Percentiles rank a stretch among this genome's conserved stretches.
Conservation (phyloP, 2,113 vertebrate species). For the Rana temporaria region DNA sequence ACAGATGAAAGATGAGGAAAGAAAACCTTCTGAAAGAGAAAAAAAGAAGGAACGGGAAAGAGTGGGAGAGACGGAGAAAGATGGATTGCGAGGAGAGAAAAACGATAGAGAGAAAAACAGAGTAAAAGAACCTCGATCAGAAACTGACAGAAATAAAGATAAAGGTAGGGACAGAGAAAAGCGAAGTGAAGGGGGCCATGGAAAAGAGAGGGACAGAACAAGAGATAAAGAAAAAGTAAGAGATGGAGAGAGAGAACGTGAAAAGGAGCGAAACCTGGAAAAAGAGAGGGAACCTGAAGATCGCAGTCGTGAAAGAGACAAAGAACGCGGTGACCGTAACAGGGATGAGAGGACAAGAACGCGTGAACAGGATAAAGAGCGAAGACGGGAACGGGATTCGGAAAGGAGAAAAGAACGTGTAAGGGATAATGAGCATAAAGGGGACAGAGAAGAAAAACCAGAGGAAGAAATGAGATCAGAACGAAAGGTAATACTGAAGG, state of each 20-base stretch:
- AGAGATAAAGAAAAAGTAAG: conserved; percentile 64
- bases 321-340: conserved; percentile 63
- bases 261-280: conserved; percentile 66
- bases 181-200: conserved; percentile 65
- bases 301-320: conserved; percentile 67
- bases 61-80: conserved; percentile 60
- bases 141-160: conserved; percentile 62
- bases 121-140: conserved; percentile 50
- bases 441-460: conserved; percentile 61
- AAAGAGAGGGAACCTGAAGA: conserved; percentile 62
- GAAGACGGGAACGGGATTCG: conserved; percentile 66
- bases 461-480: conserved; percentile 61
- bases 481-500: conserved; percentile 68
- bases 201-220: conserved; percentile 68
- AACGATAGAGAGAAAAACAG: conserved; percentile 65
- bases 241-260: conserved; percentile 67
- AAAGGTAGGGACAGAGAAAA: conserved; percentile 55
- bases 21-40: conserved; percentile 71
- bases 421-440: conserved; percentile 64
- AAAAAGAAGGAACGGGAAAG: conserved; percentile 60
- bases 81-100: conserved; percentile 61
- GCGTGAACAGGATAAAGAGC: conserved; percentile 49
- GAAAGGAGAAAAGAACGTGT: conserved; percentile 66
- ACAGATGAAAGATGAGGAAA: conserved; percentile 76
- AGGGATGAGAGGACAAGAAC: conserved; percentile 52